A percentile compares a stretch with the other conserved stretches of the same genome.
Evolutionary conservation across 2,113 vertebrate genomes (phyloP).

Genomic region (Corvus hawaiiensis): DNA sequence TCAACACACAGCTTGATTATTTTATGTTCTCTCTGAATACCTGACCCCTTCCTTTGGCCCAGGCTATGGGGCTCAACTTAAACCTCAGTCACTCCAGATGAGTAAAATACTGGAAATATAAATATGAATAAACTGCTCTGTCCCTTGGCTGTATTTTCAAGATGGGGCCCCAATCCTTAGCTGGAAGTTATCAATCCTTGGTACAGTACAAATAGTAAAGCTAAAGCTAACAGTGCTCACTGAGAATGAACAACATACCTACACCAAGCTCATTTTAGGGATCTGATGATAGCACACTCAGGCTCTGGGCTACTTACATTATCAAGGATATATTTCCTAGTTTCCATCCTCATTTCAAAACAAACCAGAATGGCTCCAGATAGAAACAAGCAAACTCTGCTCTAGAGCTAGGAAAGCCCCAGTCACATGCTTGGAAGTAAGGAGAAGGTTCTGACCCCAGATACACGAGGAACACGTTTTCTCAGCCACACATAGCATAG

Average conservation of each 20-base stretch:
- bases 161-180: background rate
- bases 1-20: background rate
- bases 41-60: background rate
- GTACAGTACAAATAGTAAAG: background rate
- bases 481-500: background rate
- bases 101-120: background rate
- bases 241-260: fast-evolving
- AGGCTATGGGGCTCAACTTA: background rate
- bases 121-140: background rate
- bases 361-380: background rate
- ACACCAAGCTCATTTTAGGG: background rate
- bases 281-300: background rate
- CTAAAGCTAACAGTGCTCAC: background rate
- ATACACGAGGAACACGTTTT: fast-evolving
- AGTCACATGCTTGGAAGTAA: background rate
- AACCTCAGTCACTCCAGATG: background rate
- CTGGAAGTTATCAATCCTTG: background rate
- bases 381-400: background rate
- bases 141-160: background rate
- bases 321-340: background rate
- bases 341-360: background rate
- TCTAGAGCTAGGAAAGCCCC: background rate
- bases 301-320: background rate
- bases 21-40: background rate
- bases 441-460: background rate